Evolutionary conservation across 2,888 invertebrate species (phyloP).

Genomic region (Enchytraeus crypticus): DNA sequence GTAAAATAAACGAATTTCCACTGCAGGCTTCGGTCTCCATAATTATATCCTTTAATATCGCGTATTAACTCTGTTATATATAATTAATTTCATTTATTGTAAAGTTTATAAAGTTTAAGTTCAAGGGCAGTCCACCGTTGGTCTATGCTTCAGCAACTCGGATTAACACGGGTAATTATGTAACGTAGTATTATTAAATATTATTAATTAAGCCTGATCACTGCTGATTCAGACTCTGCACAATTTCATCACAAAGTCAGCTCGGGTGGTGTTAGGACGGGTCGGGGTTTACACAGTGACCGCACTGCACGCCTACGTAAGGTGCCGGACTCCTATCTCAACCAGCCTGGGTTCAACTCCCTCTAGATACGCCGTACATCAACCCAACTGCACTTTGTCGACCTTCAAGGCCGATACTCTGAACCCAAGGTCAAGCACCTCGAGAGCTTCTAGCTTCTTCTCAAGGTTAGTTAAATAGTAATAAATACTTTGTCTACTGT

Average conservation of each 20-base stretch:
- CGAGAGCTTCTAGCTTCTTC: not conserved
- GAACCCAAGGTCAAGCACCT: not conserved
- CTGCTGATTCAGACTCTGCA: constrained; percentile 85
- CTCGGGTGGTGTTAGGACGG: constrained; percentile 86
- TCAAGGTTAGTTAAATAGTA: not conserved
- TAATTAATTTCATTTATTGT: too few relatives aligned
- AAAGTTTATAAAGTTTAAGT: too few relatives aligned
- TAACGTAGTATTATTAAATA: too few relatives aligned
- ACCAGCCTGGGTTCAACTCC: constrained; percentile 69
- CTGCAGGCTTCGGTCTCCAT: too few relatives aligned
- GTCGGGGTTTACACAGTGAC: constrained; percentile 94
- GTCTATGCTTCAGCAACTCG: too few relatives aligned
- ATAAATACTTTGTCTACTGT: too few relatives aligned
- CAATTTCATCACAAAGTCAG: constrained; percentile 86
- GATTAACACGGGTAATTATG: too few relatives aligned
- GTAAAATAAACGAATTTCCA: too few relatives aligned
- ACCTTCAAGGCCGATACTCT: constrained; percentile 26
- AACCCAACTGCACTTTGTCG: constrained; percentile 25
- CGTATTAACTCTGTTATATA: too few relatives aligned
- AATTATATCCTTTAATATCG: too few relatives aligned
- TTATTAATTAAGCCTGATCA: too few relatives aligned
- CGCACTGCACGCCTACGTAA: constrained; percentile 94
- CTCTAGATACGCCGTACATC: constrained; percentile 54
- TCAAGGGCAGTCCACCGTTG: too few relatives aligned
- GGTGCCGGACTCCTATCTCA: constrained; percentile 72